Conservation (phyloP, 2,797 vertebrate genomes). For the Pelobates cultripes region DNA sequence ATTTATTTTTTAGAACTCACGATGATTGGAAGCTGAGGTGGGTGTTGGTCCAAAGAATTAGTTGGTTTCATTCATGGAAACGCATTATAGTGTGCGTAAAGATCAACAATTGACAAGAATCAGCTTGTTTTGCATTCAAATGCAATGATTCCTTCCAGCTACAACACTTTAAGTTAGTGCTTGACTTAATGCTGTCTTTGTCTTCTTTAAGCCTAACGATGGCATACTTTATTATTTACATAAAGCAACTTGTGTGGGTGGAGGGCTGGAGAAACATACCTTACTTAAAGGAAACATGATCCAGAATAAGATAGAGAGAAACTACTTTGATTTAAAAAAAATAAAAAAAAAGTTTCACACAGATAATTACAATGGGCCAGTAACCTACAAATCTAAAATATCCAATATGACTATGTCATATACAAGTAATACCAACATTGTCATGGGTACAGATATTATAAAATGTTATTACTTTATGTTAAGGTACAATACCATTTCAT, state of each 20-base stretch:
- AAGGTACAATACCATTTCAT: neutral
- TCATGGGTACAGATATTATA: too few species aligned
- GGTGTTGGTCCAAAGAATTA: constrained; percentile 41
- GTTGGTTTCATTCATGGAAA: constrained; percentile 48
- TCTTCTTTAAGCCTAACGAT: constrained; percentile 47
- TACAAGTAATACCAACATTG: too few species aligned
- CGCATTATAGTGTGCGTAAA: constrained; percentile 35
- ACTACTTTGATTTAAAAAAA: constrained; percentile 8
- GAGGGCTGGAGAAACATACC: constrained; percentile 25
- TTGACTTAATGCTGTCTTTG: constrained; percentile 52
- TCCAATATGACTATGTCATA: too few species aligned
- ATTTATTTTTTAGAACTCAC: neutral
- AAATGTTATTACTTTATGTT: too few species aligned
- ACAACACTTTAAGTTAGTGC: constrained; percentile 47
- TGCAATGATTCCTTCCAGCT: constrained; percentile 53
- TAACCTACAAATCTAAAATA: too few species aligned
- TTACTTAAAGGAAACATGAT: constrained; percentile 34
- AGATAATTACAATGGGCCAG: too few species aligned
- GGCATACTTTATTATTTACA: constrained; percentile 44
- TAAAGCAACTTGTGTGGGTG: constrained; percentile 54
- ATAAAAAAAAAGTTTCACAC: neutral
- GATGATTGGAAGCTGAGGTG: constrained; percentile 23
- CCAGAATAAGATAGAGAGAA: constrained; percentile 14
- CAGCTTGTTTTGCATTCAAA: constrained; percentile 50
- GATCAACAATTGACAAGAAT: constrained; percentile 54